Evolutionary conservation across 2,113 vertebrate species (phyloP).

Genomic region (Pongo pygmaeus): DNA sequence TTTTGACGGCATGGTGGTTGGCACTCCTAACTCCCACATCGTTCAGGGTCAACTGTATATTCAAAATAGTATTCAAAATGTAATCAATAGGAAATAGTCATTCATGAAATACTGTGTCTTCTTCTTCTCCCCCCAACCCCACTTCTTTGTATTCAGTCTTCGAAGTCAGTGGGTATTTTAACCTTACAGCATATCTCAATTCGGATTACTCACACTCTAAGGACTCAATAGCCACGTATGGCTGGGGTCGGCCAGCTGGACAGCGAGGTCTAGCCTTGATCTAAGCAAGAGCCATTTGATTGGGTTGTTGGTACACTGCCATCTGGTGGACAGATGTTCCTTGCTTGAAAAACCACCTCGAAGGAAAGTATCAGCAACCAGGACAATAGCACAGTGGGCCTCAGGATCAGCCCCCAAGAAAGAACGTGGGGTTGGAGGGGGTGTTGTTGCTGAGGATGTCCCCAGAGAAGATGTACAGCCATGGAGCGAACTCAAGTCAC

Average conservation of each 20-base stretch:
- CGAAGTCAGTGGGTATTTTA: rapidly evolving
- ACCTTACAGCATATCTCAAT: not conserved
- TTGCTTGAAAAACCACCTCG: rapidly evolving
- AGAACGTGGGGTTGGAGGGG: rapidly evolving
- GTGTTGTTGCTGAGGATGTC: rapidly evolving
- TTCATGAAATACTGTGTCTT: not conserved
- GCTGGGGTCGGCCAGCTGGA: rapidly evolving
- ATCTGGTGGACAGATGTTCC: slow-evolving; percentile 39
- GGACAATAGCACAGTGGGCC: rapidly evolving
- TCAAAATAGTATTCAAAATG: not conserved
- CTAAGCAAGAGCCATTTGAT: not conserved
- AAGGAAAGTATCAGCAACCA: rapidly evolving
- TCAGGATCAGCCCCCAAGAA: not conserved
- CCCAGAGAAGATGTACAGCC: not conserved
- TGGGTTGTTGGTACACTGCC: not conserved
- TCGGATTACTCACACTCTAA: not conserved
- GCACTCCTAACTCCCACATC: not conserved
- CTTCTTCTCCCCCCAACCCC: not conserved
- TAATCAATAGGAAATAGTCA: not conserved
- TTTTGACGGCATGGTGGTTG: not conserved
- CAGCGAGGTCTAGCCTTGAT: rapidly evolving
- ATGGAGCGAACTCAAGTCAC: not conserved
- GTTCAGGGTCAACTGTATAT: not conserved
- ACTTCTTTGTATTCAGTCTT: not conserved
- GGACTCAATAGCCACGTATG: rapidly evolving